Percentiles rank a stretch among this genome's conserved stretches.
Conservation (phyloP, 2,797 vertebrate genomes). For the Epinephelus malabaricus region DNA sequence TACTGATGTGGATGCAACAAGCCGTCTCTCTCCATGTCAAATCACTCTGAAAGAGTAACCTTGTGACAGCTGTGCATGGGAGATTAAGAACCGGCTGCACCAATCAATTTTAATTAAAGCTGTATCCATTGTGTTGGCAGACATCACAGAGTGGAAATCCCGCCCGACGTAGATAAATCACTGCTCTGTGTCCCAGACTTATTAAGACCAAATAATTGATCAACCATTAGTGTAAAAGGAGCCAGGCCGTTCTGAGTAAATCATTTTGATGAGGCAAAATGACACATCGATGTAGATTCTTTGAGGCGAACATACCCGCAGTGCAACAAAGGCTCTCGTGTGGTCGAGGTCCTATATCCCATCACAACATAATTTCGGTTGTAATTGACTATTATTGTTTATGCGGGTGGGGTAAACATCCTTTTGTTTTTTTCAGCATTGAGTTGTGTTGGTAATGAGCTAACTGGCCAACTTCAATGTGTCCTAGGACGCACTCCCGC, state of each 20-base stretch:
- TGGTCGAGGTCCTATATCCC: background rate
- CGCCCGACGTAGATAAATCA: slow-evolving; percentile 45
- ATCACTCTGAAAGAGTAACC: slow-evolving; percentile 60
- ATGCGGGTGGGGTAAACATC: no score
- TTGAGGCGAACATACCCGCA: slow-evolving; percentile 18
- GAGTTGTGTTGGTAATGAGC: no score
- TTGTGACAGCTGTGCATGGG: slow-evolving; percentile 62
- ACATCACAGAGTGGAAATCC: slow-evolving; percentile 63
- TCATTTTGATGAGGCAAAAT: slow-evolving; percentile 38
- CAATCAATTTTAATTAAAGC: slow-evolving; percentile 79
- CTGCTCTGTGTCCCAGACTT: slow-evolving; percentile 55
- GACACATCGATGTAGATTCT: slow-evolving; percentile 9
- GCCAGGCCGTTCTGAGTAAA: slow-evolving; percentile 37
- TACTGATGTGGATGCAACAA: slow-evolving; percentile 35
- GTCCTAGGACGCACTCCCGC: no score
- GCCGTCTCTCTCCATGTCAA: slow-evolving; percentile 31
- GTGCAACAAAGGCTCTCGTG: background rate
- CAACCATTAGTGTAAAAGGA: slow-evolving; percentile 56
- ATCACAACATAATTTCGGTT: background rate
- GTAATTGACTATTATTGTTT: background rate
- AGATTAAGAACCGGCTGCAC: slow-evolving; percentile 64
- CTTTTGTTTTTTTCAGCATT: no score
- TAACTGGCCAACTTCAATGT: no score
- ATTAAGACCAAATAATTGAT: slow-evolving; percentile 63
- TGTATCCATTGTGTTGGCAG: slow-evolving; percentile 70